phyloP scores from a whole-genome alignment of 2,888 invertebrate species.

The Dolomedes plantarius region DNA sequence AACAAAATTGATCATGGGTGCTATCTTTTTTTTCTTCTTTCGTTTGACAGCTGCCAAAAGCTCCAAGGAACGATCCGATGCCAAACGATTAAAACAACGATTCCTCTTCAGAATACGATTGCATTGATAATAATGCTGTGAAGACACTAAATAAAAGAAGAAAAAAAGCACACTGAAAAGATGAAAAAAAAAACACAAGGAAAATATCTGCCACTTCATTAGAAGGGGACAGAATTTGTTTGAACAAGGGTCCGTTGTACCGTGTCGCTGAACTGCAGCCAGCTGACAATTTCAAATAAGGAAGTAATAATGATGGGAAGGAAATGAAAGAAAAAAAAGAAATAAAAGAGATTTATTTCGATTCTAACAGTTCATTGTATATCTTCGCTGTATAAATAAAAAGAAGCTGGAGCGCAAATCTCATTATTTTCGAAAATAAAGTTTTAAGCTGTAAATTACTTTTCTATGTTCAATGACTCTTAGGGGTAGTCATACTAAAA shows the following conservation, averaged over 20 bases:
- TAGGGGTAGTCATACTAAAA: too few relatives aligned
- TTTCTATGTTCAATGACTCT: too few relatives aligned
- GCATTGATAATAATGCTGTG: neutral
- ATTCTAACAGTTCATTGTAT: neutral
- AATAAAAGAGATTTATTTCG: neutral
- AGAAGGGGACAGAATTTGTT: neutral
- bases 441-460: too few relatives aligned
- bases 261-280: neutral
- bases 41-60: neutral
- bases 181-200: neutral
- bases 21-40: neutral
- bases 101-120: neutral
- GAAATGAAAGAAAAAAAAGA: neutral
- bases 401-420: too few relatives aligned
- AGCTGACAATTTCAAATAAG: constrained; percentile 14
- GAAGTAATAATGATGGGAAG: constrained; percentile 1
- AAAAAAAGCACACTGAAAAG: neutral
- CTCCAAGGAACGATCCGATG: neutral
- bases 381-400: neutral
- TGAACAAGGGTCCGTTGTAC: neutral
- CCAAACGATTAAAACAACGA: neutral
- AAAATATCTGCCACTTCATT: constrained; percentile 10
- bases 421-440: too few relatives aligned
- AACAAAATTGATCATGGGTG: neutral
- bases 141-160: neutral